A percentile compares a stretch with the other conserved stretches of the same genome.
Evolutionary conservation across 2,888 invertebrate species (phyloP).

Genomic region (Oconnorella tubifera): DNA sequence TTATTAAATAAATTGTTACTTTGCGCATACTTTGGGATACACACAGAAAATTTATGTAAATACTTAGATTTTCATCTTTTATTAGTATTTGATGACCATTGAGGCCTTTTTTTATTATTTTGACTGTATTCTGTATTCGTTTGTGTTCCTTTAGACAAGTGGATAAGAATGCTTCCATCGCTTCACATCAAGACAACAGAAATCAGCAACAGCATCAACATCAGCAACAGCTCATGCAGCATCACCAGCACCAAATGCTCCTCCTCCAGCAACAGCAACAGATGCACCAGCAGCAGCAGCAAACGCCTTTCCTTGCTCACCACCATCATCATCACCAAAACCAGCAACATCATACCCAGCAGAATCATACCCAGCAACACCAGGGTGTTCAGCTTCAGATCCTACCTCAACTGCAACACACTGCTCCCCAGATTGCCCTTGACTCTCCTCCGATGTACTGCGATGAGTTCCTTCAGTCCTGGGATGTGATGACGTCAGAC

Average conservation of each 20-base stretch:
- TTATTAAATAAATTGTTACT: too few relatives aligned
- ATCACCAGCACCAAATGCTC: background rate
- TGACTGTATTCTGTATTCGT: too few relatives aligned
- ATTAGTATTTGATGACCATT: too few relatives aligned
- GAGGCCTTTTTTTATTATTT: too few relatives aligned
- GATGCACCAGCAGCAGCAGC: conserved; percentile 3
- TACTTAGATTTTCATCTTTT: too few relatives aligned
- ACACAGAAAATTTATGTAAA: too few relatives aligned
- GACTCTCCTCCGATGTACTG: too few relatives aligned
- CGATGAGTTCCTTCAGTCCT: too few relatives aligned
- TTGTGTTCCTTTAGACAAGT: too few relatives aligned
- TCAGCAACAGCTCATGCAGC: background rate
- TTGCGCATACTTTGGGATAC: too few relatives aligned
- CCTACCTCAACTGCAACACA: background rate
- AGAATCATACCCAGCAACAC: background rate
- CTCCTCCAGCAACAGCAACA: conserved; percentile 3
- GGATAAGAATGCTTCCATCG: too few relatives aligned
- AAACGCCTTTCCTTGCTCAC: background rate
- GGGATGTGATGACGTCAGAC: conserved; percentile 32
- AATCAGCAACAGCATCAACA: conserved; percentile 1
- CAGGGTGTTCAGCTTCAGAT: background rate
- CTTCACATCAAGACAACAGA: background rate
- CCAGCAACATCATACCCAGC: background rate
- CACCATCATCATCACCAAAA: background rate
- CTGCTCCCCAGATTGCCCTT: background rate